A percentile compares a stretch with the other conserved stretches of the same genome.
phyloP scores from a whole-genome alignment of 2,113 vertebrate genomes.

The Nerophis lumbriciformis region DNA sequence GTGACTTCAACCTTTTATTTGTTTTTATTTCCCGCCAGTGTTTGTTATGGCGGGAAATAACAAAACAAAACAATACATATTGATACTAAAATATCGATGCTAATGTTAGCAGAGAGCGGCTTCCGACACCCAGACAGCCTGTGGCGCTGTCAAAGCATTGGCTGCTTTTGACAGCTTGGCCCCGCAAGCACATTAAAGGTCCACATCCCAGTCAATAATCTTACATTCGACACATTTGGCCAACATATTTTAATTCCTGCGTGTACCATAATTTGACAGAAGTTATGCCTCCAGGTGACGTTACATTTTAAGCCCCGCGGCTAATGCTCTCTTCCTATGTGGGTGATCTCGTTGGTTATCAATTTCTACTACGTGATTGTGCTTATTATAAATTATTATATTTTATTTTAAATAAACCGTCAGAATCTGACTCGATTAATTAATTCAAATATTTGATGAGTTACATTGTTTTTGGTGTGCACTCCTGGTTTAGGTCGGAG shows the following conservation, averaged over 20 bases:
- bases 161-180: slow-evolving; percentile 56
- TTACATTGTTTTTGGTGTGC: too few relatives aligned
- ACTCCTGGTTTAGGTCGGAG: too few relatives aligned
- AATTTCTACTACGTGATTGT: too few relatives aligned
- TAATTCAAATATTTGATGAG: too few relatives aligned
- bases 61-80: background rate
- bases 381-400: too few relatives aligned
- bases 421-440: too few relatives aligned
- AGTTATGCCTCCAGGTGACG: too few relatives aligned
- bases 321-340: too few relatives aligned
- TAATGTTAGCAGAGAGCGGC: slow-evolving; percentile 30
- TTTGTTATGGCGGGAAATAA: too few relatives aligned
- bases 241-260: background rate
- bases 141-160: slow-evolving; percentile 57
- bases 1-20: background rate
- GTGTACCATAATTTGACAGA: background rate
- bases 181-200: slow-evolving; percentile 19
- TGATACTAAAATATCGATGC: slow-evolving; percentile 7
- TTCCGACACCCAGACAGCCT: slow-evolving; percentile 22
- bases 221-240: background rate
- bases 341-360: too few relatives aligned
- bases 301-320: too few relatives aligned
- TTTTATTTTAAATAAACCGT: too few relatives aligned
- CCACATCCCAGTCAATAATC: slow-evolving; percentile 13
- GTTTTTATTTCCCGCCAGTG: fast-evolving